Evolutionary conservation across 2,797 vertebrate genomes (phyloP).

Genomic region (Spea hammondii): DNA sequence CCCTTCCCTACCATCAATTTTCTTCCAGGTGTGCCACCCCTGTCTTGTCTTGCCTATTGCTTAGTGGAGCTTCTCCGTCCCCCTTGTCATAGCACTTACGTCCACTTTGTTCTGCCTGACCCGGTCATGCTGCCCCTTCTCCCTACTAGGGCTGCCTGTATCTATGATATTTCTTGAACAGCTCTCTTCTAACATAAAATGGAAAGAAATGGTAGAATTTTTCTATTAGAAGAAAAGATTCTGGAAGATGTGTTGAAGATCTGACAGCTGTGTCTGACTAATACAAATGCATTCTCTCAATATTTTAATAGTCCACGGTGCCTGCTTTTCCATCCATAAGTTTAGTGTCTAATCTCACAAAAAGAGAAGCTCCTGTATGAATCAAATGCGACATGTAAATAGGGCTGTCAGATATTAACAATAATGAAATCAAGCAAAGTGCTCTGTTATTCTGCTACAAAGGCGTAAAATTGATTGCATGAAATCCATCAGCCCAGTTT

Average conservation of each 20-base stretch:
- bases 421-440: conserved; percentile 32
- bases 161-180: too few relatives aligned
- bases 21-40: too few relatives aligned
- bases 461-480: conserved; percentile 29
- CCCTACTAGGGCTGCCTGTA: too few relatives aligned
- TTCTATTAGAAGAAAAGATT: not conserved
- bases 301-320: conserved; percentile 17
- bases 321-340: conserved; percentile 7
- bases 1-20: too few relatives aligned
- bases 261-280: conserved; percentile 11
- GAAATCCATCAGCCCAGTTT: conserved; percentile 24
- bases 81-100: too few relatives aligned
- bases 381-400: conserved; percentile 40
- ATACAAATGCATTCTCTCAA: conserved; percentile 16
- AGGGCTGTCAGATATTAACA: conserved; percentile 36
- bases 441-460: conserved; percentile 22
- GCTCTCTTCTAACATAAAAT: too few relatives aligned
- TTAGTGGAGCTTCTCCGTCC: too few relatives aligned
- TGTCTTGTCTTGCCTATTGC: too few relatives aligned
- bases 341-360: conserved; percentile 22
- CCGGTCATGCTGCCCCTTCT: too few relatives aligned
- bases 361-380: conserved; percentile 9
- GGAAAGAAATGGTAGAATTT: not conserved
- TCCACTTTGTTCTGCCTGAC: too few relatives aligned
- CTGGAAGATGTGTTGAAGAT: conserved; percentile 5